Percentiles rank a stretch among this genome's conserved stretches.
These are phyloP conservation scores for Sinocyclocheilus grahami DNA, from an alignment of 2,113 vertebrate genomes.

Conservation along the genomic window DNA sequence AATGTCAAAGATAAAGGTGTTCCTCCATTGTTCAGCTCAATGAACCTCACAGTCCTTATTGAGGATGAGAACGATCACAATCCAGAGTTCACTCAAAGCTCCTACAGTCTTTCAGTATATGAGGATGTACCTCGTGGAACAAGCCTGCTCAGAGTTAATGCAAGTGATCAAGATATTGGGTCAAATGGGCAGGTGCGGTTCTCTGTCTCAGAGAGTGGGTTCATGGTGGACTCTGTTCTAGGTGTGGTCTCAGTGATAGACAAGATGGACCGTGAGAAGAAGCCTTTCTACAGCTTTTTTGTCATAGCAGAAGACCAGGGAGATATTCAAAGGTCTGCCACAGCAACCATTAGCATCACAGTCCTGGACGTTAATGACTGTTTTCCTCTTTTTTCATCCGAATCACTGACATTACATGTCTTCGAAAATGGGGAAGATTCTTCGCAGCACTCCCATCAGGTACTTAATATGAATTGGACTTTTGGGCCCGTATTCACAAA, in stretches of 20 bases:
- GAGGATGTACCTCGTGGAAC: slow-evolving; percentile 69
- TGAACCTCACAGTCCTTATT: slow-evolving; percentile 68
- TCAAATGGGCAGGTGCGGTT: slow-evolving; percentile 71
- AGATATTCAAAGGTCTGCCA: slow-evolving; percentile 47
- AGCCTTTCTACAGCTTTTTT: slow-evolving; percentile 51
- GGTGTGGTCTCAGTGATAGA: slow-evolving; percentile 69
- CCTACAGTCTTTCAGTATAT: slow-evolving; percentile 64
- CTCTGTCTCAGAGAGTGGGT: slow-evolving; percentile 61
- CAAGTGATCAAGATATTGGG: slow-evolving; percentile 69
- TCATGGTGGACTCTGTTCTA: slow-evolving; percentile 68
- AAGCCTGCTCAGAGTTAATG: slow-evolving; percentile 64
- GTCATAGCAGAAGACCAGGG: slow-evolving; percentile 59
- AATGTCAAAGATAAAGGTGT: slow-evolving; percentile 70
- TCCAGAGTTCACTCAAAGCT: slow-evolving; percentile 68
- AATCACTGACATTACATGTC: slow-evolving; percentile 53
- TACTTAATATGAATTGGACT: background rate
- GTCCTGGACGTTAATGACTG: slow-evolving; percentile 65
- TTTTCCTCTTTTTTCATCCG: slow-evolving; percentile 50
- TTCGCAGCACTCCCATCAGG: slow-evolving; percentile 56
- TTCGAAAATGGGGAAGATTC: slow-evolving; percentile 56
- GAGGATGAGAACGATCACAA: slow-evolving; percentile 75
- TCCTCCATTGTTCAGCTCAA: slow-evolving; percentile 58
- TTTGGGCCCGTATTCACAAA: too few relatives aligned
- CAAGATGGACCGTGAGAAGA: slow-evolving; percentile 69
- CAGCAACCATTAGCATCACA: slow-evolving; percentile 56